Evolutionary conservation across 2,797 vertebrate genomes (phyloP).

Genomic region (Characodon lateralis): DNA sequence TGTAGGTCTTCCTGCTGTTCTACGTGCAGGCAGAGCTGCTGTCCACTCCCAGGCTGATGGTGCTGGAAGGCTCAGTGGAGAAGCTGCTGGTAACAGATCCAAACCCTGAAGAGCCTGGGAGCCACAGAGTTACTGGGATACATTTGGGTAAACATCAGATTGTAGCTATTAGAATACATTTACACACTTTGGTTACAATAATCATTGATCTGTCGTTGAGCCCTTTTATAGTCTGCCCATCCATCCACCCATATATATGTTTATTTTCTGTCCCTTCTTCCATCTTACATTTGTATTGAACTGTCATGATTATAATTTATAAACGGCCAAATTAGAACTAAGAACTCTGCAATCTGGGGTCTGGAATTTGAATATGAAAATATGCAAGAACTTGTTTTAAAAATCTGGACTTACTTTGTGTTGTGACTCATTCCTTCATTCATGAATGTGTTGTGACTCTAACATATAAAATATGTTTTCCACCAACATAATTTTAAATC

Average conservation of each 20-base stretch:
- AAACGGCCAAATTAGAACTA: too few species aligned
- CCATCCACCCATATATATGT: too few species aligned
- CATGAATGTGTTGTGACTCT: not conserved
- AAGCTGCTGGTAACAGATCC: conserved; percentile 86
- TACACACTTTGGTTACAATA: not conserved
- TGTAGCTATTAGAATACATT: not conserved
- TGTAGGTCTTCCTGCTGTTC: conserved; percentile 3
- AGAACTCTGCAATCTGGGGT: too few species aligned
- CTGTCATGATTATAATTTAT: too few species aligned
- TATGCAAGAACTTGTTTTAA: not conserved
- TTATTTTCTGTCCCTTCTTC: too few species aligned
- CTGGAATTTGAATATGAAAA: not conserved
- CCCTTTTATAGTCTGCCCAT: too few species aligned
- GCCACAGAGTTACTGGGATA: conserved; percentile 85
- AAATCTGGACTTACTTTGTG: not conserved
- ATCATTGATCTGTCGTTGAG: not conserved
- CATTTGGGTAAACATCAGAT: conserved; percentile 78
- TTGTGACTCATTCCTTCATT: too few species aligned
- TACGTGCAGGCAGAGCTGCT: conserved; percentile 86
- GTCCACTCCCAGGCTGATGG: conserved; percentile 85
- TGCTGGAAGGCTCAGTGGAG: conserved; percentile 90
- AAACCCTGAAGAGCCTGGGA: conserved; percentile 79
- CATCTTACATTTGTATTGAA: too few species aligned
- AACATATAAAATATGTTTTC: not conserved
- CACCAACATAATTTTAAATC: not conserved